Percentiles rank a stretch among this genome's conserved stretches.
Conservation (phyloP, 2,888 invertebrate species). For the Oscheius sp. region DNA sequence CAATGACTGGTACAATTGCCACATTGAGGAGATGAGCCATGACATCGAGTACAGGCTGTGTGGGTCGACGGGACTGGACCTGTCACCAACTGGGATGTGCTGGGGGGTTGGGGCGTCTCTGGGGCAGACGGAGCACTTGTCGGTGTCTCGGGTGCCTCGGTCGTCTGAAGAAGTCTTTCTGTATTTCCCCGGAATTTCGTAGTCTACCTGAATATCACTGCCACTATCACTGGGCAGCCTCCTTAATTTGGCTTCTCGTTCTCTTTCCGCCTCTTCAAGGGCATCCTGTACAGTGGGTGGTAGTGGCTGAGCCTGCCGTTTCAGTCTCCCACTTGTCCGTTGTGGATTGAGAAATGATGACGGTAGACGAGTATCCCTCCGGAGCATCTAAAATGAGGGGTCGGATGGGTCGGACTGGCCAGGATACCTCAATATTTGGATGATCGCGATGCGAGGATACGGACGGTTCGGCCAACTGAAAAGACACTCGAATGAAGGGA, state of each 20-base stretch:
- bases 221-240: constrained; percentile 29
- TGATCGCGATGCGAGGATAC: neutral
- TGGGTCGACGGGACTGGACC: constrained; percentile 35
- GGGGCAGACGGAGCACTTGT: neutral
- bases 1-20: neutral
- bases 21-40: constrained; percentile 23
- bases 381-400: constrained; percentile 16
- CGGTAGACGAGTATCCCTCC: constrained; percentile 18
- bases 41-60: constrained; percentile 14
- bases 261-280: neutral
- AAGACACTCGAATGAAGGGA: neutral
- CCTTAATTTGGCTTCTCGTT: constrained; percentile 32
- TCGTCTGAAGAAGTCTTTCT: neutral
- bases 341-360: constrained; percentile 20
- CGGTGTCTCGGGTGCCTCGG: constrained; percentile 20
- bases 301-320: constrained; percentile 14
- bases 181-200: too few relatives aligned
- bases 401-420: neutral
- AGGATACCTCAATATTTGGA: neutral
- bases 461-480: constrained; percentile 1
- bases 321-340: constrained; percentile 15
- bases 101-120: constrained; percentile 1
- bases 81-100: constrained; percentile 36
- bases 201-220: constrained; percentile 33
- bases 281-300: constrained; percentile 13